Conservation (phyloP, 2,113 vertebrate species). For the Microcebus ravelobensis region DNA sequence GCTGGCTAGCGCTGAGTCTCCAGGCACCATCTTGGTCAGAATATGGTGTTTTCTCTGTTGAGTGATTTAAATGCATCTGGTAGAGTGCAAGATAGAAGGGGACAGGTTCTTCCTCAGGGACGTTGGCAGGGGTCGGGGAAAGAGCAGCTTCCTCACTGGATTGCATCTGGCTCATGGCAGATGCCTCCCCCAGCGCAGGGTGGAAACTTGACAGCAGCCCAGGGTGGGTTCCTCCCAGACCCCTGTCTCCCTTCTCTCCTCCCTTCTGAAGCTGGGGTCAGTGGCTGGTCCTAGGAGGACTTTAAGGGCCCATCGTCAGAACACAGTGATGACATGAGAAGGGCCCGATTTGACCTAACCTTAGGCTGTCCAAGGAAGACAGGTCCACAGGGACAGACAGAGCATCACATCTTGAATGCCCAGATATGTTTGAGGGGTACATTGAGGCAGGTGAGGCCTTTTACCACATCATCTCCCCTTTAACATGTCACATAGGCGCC, state of each 20-base stretch:
- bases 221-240: not conserved
- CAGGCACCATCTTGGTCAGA: not conserved
- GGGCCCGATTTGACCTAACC: not conserved
- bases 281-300: not conserved
- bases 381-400: not conserved
- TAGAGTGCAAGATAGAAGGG: not conserved
- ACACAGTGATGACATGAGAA: not conserved
- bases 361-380: not conserved
- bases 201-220: not conserved
- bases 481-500: not conserved
- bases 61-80: not conserved
- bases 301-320: not conserved
- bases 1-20: not conserved
- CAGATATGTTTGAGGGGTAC: not conserved
- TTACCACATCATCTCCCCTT: not conserved
- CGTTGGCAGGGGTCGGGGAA: not conserved
- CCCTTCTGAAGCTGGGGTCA: not conserved
- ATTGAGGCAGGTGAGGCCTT: not conserved
- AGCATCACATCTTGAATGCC: not conserved
- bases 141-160: not conserved
- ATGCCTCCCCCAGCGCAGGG: not conserved
- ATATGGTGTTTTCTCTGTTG: not conserved
- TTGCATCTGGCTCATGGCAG: not conserved
- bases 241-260: not conserved
- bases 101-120: not conserved